phyloP scores from a whole-genome alignment of 1,140 invertebrate genomes.

The Asbolus verrucosus region DNA sequence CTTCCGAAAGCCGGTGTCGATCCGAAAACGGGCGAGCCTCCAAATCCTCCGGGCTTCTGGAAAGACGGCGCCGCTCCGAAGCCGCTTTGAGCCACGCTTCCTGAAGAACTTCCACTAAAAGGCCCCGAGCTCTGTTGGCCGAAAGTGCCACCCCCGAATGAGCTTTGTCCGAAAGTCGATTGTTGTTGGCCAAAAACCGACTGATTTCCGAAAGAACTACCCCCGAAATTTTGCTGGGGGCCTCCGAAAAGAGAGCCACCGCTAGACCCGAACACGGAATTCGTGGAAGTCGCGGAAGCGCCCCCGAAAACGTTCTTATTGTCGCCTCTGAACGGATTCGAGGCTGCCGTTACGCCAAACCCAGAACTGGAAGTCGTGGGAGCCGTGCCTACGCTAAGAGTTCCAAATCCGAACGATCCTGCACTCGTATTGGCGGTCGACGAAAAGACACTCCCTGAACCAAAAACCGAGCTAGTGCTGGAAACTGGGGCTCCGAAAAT shows the following conservation, averaged over 20 bases:
- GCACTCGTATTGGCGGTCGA: background rate
- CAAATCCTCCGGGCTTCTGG: slow-evolving; percentile 64
- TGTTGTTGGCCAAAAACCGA: slow-evolving; percentile 53
- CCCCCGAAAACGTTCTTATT: slow-evolving; percentile 34
- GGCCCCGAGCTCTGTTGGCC: slow-evolving; percentile 51
- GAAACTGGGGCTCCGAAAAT: slow-evolving; percentile 31
- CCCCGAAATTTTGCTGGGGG: slow-evolving; percentile 19
- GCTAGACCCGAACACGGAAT: slow-evolving; percentile 47
- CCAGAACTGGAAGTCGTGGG: slow-evolving; percentile 44
- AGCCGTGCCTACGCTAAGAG: too few relatives aligned
- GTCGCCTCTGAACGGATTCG: slow-evolving; percentile 52
- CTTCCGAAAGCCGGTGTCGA: slow-evolving; percentile 65
- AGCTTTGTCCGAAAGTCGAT: slow-evolving; percentile 51
- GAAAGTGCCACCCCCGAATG: slow-evolving; percentile 42
- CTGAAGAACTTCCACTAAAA: slow-evolving; percentile 59
- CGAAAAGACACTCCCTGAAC: background rate
- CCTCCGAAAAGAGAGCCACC: slow-evolving; percentile 34
- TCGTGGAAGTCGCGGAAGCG: slow-evolving; percentile 38
- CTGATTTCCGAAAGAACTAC: slow-evolving; percentile 36
- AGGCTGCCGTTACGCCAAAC: slow-evolving; percentile 53
- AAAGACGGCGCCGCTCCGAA: slow-evolving; percentile 59
- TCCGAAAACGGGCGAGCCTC: slow-evolving; percentile 66
- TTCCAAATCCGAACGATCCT: too few relatives aligned
- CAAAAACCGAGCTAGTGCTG: slow-evolving; percentile 12
- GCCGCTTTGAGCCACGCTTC: slow-evolving; percentile 63